Conservation (phyloP, 1,140 invertebrate species). For the Coptotermes formosanus region DNA sequence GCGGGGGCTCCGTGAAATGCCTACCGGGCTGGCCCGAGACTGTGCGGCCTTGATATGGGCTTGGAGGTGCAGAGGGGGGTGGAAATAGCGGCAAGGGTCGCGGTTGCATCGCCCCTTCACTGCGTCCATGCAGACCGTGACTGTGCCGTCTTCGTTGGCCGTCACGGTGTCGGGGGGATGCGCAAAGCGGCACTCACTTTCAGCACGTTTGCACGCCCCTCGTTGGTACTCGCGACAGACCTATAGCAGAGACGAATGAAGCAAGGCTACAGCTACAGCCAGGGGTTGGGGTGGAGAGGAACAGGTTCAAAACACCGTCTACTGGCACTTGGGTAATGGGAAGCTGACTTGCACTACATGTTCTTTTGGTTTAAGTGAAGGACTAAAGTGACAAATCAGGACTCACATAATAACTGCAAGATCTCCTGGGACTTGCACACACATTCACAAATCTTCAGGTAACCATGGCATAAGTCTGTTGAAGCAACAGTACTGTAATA, state of each 20-base stretch:
- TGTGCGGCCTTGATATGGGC: constrained; percentile 96
- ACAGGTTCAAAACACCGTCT: background rate
- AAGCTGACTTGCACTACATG: background rate
- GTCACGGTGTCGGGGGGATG: constrained; percentile 92
- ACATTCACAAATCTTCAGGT: background rate
- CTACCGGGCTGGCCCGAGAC: constrained; percentile 89
- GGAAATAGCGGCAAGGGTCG: constrained; percentile 96
- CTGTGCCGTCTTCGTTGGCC: constrained; percentile 91
- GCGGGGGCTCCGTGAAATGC: constrained; percentile 50
- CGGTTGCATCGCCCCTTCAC: constrained; percentile 95
- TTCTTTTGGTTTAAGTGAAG: too few relatives aligned
- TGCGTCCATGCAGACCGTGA: constrained; percentile 99
- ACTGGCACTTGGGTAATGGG: background rate
- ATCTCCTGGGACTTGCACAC: background rate
- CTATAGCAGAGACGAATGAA: constrained; percentile 62
- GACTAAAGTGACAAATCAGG: too few relatives aligned
- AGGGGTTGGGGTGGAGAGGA: constrained; percentile 27
- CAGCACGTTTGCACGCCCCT: constrained; percentile 93
- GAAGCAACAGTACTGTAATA: too few relatives aligned
- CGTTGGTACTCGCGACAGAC: constrained; percentile 98
- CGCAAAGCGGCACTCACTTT: constrained; percentile 95
- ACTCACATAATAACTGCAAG: background rate
- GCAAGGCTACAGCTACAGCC: constrained; percentile 38
- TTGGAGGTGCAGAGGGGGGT: constrained; percentile 97
- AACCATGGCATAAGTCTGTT: background rate